phyloP scores from a whole-genome alignment of 2,113 vertebrate genomes.

The Lontra canadensis region DNA sequence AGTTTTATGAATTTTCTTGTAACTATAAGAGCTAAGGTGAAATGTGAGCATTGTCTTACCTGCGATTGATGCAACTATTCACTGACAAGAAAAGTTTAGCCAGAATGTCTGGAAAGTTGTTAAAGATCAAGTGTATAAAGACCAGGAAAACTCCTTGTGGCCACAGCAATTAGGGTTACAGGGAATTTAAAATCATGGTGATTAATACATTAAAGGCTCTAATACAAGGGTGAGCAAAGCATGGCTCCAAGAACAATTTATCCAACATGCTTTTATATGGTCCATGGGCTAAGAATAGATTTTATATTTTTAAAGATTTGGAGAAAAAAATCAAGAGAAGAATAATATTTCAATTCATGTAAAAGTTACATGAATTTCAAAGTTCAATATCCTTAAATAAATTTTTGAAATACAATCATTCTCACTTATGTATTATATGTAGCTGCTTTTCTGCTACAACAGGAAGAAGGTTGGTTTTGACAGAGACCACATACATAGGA shows the following conservation, averaged over 20 bases:
- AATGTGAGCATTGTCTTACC: neutral
- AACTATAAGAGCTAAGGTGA: neutral
- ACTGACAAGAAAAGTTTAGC: neutral
- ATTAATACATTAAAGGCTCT: neutral
- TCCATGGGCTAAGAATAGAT: neutral
- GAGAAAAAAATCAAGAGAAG: neutral
- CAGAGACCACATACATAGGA: neutral
- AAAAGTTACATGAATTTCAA: neutral
- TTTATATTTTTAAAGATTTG: neutral
- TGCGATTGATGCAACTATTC: neutral
- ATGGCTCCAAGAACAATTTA: neutral
- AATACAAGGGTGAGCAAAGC: neutral
- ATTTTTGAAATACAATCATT: neutral
- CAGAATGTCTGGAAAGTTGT: neutral
- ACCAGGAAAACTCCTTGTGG: neutral
- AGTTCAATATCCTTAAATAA: neutral
- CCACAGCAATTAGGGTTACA: neutral
- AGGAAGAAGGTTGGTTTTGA: neutral
- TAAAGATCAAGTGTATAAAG: neutral
- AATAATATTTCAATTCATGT: neutral
- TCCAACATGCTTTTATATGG: neutral
- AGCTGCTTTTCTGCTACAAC: neutral
- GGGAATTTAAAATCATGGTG: neutral
- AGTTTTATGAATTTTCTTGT: neutral
- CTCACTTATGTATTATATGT: neutral